Conservation (phyloP, 2,113 vertebrate genomes). For the Pelecanoides urinatrix region DNA sequence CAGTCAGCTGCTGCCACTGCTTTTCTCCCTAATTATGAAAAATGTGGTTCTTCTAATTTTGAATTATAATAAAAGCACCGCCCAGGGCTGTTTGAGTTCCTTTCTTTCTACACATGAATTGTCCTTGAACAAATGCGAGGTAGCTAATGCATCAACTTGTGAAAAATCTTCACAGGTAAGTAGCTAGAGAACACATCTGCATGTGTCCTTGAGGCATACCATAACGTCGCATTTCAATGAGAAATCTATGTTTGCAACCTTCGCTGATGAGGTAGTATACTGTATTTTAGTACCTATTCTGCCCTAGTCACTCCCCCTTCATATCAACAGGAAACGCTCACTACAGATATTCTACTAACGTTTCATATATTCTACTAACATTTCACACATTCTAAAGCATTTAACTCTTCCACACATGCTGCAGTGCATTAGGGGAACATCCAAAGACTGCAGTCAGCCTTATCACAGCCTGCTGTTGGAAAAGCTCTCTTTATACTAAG, state of each 20-base stretch:
- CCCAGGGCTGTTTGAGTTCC: background rate
- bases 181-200: background rate
- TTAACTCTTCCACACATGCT: background rate
- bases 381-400: background rate
- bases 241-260: background rate
- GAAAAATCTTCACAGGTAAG: background rate
- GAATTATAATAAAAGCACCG: conserved; percentile 1
- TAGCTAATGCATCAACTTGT: background rate
- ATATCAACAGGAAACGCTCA: background rate
- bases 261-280: background rate
- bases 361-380: background rate
- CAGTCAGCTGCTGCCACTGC: background rate
- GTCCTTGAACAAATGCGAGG: conserved; percentile 48
- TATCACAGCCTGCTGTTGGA: background rate
- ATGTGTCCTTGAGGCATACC: background rate
- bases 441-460: background rate
- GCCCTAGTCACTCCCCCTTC: background rate
- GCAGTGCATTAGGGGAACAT: background rate
- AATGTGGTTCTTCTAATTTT: conserved; percentile 49
- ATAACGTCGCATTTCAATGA: background rate
- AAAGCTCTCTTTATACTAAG: background rate
- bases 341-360: background rate
- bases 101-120: background rate
- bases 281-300: background rate
- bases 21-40: conserved; percentile 61